These are phyloP conservation scores for Trematomus bernacchii DNA, from an alignment of 2,797 vertebrate species.

Conservation along the genomic window DNA sequence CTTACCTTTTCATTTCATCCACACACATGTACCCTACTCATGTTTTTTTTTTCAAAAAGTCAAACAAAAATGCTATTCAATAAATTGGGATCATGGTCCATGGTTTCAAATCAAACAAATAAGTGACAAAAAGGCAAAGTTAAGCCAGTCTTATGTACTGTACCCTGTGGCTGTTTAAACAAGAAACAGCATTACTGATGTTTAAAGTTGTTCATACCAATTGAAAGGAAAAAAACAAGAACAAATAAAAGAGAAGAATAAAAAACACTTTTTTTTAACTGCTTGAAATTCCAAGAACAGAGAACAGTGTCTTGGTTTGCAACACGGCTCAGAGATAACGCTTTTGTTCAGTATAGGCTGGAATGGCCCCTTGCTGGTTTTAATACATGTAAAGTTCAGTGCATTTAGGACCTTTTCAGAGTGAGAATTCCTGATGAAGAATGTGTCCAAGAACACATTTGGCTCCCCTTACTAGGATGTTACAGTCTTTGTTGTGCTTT, in stretches of 20 bases:
- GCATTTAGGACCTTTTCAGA: constrained; percentile 76
- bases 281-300: constrained; percentile 55
- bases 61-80: constrained; percentile 64
- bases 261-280: constrained; percentile 52
- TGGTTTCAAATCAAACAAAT: constrained; percentile 79
- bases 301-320: constrained; percentile 62
- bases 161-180: constrained; percentile 87
- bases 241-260: constrained; percentile 29
- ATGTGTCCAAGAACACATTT: constrained; percentile 77
- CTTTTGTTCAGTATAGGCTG: constrained; percentile 74
- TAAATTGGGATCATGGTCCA: constrained; percentile 63
- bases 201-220: constrained; percentile 68
- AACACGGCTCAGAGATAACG: constrained; percentile 63
- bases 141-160: constrained; percentile 80
- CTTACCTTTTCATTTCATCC: constrained; percentile 61
- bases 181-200: constrained; percentile 75
- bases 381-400: constrained; percentile 73
- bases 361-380: constrained; percentile 85
- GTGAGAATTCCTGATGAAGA: constrained; percentile 84
- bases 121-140: constrained; percentile 82
- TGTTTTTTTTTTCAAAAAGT: constrained; percentile 30
- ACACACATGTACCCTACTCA: constrained; percentile 58
- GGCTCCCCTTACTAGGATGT: constrained; percentile 55
- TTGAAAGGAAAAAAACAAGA: constrained; percentile 60
- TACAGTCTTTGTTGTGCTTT: constrained; percentile 83